These are phyloP conservation scores for Cybosia mesomella DNA, from an alignment of 2,888 invertebrate genomes.

Conservation along the genomic window DNA sequence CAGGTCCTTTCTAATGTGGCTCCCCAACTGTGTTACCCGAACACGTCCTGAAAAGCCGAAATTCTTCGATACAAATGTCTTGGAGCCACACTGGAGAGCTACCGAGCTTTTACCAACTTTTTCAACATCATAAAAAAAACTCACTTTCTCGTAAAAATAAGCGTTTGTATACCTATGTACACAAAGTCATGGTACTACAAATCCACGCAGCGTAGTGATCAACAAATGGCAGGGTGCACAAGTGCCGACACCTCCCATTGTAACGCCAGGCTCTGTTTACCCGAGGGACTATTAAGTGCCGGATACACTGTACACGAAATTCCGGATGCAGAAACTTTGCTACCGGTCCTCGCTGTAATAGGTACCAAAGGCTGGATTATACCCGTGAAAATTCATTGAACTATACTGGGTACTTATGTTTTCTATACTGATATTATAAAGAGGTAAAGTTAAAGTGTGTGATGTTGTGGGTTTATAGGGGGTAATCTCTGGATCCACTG, in stretches of 20 bases:
- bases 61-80: no score
- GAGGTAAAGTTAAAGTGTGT: no score
- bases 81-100: no score
- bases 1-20: no score
- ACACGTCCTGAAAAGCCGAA: no score
- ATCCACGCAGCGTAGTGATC: background rate
- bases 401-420: background rate
- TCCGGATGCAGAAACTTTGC: conserved; percentile 1
- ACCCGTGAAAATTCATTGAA: background rate
- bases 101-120: no score
- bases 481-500: no score
- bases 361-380: background rate
- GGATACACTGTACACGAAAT: background rate
- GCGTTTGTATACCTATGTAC: background rate
- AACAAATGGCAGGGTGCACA: background rate
- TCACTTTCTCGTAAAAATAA: no score
- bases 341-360: background rate
- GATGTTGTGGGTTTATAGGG: no score
- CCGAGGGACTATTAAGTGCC: background rate
- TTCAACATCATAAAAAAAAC: no score
- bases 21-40: no score
- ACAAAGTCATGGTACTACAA: background rate
- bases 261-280: conserved; percentile 1
- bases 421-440: no score
- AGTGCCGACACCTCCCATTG: background rate